Base-by-base conservation (phyloP, 2,113 vertebrate genomes). In the Prunella fulvescens region DNA sequence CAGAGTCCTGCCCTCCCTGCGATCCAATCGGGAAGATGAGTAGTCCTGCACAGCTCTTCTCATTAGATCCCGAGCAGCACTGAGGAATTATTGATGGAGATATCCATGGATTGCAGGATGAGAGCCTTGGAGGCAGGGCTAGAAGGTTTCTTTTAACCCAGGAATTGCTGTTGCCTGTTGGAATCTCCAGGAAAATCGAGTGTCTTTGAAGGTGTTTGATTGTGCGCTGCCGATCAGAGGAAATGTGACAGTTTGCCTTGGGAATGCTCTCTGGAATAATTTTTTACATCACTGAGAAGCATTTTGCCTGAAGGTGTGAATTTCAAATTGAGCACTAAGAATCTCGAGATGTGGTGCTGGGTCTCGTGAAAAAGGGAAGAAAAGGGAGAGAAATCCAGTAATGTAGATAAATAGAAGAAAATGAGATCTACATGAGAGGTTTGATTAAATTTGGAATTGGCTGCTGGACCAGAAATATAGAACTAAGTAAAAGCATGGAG, bases 391-490 rank as follows among this genome's bases (percentile, higher is more conserved):
- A 76, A 94, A 74, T 35, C 56, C 24, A 0, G 37, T 93, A 86
- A 95, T 81, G 70, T 25, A 72, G 88, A 92, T 93, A 92, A 96
- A 94, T 94, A 90, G 84, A 64, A 90, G 51, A 79, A 92, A 94
- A 73, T 40, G 83, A 92, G 89, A 84, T 44, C 67, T 73, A 82
- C 85, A 88, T 35, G 47, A 70, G 71, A 72, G 50, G 40, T 84
- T 96, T 95, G 93, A 91, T 94, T 95, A 92, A 90, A 96, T 64
- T 90, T 93, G 57, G 54, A 90, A 88, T 57, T 71, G 33, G 79
- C 61, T 53, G 81, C 85, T 92, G 93, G 69, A 94, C 71, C 53
- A 80, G 82, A 94, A 93, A 94, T 37, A 50, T 44, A 72, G 40
- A 95, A 37, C 39, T 86, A 85, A 96, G 93, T 89, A 94, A 97